Percentiles rank a stretch among this genome's conserved stretches.
Evolutionary conservation across 1,140 invertebrate genomes (phyloP).

Genomic region (Cephus cinctus): DNA sequence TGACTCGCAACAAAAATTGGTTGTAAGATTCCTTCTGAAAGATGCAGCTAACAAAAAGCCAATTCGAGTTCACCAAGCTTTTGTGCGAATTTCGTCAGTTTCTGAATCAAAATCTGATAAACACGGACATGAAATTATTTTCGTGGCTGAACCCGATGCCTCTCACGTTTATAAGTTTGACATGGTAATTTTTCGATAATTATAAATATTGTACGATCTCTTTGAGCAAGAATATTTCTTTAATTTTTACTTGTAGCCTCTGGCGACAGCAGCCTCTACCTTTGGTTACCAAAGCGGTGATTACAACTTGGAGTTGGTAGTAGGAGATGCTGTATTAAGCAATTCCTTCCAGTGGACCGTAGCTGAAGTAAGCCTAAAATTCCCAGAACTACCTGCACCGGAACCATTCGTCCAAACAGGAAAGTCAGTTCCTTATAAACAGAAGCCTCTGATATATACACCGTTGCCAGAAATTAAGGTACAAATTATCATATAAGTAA

Average conservation of each 20-base stretch:
- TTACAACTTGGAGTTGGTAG: constrained; percentile 81
- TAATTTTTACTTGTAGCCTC: constrained; percentile 64
- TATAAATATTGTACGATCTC: not conserved
- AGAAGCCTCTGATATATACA: constrained; percentile 49
- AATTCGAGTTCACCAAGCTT: constrained; percentile 88
- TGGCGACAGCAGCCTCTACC: constrained; percentile 77
- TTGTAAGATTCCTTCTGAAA: constrained; percentile 78
- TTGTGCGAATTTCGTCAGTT: constrained; percentile 71
- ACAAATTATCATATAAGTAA: constrained; percentile 12
- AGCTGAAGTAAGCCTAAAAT: constrained; percentile 74
- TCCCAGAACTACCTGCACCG: constrained; percentile 53
- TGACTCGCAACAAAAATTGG: constrained; percentile 87
- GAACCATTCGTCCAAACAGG: constrained; percentile 39
- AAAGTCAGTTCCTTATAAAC: constrained; percentile 44
- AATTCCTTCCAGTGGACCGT: constrained; percentile 88
- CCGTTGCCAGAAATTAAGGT: constrained; percentile 84
- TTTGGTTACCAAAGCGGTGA: constrained; percentile 75
- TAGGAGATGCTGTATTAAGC: constrained; percentile 87
- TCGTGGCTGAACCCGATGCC: constrained; percentile 87
- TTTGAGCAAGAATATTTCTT: not conserved
- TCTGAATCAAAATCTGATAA: constrained; percentile 53
- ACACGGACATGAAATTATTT: constrained; percentile 82
- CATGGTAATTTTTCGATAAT: constrained; percentile 62
- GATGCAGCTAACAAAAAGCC: constrained; percentile 69
- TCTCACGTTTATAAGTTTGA: constrained; percentile 87